Percentiles rank a stretch among this genome's conserved stretches.
phyloP scores from a whole-genome alignment of 2,888 invertebrate genomes.

The Phyto melanocephala region DNA sequence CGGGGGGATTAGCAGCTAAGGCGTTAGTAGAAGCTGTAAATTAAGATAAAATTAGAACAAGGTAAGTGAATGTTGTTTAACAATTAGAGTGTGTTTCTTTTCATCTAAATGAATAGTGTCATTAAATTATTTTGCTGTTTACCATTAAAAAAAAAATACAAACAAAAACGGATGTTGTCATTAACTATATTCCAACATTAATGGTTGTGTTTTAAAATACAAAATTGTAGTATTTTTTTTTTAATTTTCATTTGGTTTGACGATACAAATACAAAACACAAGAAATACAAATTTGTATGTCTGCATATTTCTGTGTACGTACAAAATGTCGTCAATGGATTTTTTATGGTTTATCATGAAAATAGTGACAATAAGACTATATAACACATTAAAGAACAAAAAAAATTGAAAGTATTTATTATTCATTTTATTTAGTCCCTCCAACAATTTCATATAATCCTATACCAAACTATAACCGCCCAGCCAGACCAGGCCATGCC shows the following conservation, averaged over 20 bases:
- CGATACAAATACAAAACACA: background rate
- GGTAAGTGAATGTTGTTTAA: background rate
- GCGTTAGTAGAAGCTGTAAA: slow-evolving; percentile 66
- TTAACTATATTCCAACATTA: background rate
- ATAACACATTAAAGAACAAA: background rate
- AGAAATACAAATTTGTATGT: background rate
- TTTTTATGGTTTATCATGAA: slow-evolving; percentile 47
- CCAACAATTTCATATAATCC: slow-evolving; percentile 12
- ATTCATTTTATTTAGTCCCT: slow-evolving; percentile 34
- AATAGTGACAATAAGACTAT: slow-evolving; percentile 22
- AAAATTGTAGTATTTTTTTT: background rate
- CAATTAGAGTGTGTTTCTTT: too few relatives aligned
- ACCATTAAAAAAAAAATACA: too few relatives aligned
- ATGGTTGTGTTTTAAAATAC: background rate
- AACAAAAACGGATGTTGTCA: slow-evolving; percentile 54
- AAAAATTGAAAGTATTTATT: slow-evolving; percentile 49
- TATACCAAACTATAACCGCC: background rate
- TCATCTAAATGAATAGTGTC: too few relatives aligned
- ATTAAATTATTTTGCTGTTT: too few relatives aligned
- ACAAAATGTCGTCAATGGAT: slow-evolving; percentile 18
- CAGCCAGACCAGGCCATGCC: slow-evolving; percentile 20
- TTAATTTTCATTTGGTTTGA: background rate
- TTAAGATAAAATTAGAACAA: slow-evolving; percentile 32
- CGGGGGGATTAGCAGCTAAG: slow-evolving; percentile 78
- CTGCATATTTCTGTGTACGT: background rate